Conservation (phyloP, 2,888 invertebrate species). For the Hydropsyche betteni region DNA sequence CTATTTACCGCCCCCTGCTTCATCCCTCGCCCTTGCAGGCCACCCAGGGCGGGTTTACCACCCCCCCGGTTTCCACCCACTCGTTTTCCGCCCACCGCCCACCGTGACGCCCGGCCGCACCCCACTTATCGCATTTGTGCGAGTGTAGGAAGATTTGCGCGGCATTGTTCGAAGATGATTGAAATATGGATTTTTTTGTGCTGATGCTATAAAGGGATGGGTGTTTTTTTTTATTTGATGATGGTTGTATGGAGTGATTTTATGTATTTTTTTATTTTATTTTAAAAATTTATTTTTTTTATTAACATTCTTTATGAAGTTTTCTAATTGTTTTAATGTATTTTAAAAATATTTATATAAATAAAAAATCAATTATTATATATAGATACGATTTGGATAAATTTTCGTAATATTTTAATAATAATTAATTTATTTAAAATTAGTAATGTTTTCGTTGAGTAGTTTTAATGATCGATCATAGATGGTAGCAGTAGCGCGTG, state of each 20-base stretch:
- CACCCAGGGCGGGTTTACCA: slow-evolving; percentile 3
- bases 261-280: too few relatives aligned
- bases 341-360: too few relatives aligned
- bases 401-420: too few relatives aligned
- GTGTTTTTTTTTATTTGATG: too few relatives aligned
- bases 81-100: slow-evolving; percentile 28
- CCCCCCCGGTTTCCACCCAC: slow-evolving; percentile 37
- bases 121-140: slow-evolving; percentile 45
- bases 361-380: too few relatives aligned
- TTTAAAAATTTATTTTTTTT: too few relatives aligned
- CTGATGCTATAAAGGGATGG: too few relatives aligned
- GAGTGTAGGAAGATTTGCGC: slow-evolving; percentile 47
- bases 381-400: too few relatives aligned
- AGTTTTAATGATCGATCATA: neutral
- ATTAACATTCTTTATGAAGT: too few relatives aligned
- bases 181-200: slow-evolving; percentile 50
- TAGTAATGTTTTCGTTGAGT: neutral
- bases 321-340: too few relatives aligned
- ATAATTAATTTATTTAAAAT: too few relatives aligned
- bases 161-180: slow-evolving; percentile 49
- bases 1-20: slow-evolving; percentile 41
- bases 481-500: slow-evolving; percentile 2
- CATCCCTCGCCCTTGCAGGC: neutral
- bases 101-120: slow-evolving; percentile 28
- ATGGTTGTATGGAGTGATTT: too few relatives aligned